phyloP scores from a whole-genome alignment of 1,140 invertebrate genomes.

The Stenopsyche tienmushanensis region DNA sequence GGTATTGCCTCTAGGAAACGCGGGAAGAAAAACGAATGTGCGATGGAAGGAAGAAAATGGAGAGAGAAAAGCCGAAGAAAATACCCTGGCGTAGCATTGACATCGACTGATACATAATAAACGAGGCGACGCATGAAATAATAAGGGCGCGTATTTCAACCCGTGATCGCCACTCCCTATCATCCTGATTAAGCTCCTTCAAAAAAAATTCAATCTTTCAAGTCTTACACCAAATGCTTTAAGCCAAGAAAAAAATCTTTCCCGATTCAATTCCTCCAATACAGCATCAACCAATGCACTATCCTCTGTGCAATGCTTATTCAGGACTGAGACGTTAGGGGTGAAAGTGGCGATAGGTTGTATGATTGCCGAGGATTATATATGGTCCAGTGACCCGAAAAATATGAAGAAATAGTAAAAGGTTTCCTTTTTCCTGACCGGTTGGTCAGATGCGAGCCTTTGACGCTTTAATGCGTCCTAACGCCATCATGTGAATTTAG shows the following conservation, averaged over 20 bases:
- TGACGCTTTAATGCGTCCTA: conserved; percentile 9
- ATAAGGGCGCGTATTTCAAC: not conserved
- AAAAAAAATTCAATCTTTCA: too few species aligned
- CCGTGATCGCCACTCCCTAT: too few species aligned
- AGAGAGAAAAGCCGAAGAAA: not conserved
- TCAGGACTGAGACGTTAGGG: too few species aligned
- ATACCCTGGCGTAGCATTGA: too few species aligned
- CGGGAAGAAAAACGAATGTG: not conserved
- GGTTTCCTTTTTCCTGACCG: conserved; percentile 1
- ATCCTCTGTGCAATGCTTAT: too few species aligned
- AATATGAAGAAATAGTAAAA: conserved; percentile 16
- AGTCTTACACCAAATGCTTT: too few species aligned
- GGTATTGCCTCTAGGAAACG: not conserved
- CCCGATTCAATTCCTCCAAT: too few species aligned
- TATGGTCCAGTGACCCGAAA: conserved; percentile 14
- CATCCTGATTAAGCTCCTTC: too few species aligned
- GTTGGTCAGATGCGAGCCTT: conserved; percentile 4
- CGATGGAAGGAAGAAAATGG: not conserved
- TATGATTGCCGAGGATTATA: conserved; percentile 1
- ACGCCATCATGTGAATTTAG: not conserved
- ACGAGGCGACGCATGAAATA: not conserved
- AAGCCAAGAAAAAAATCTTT: too few species aligned
- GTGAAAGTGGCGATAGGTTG: not conserved
- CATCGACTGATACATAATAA: too few species aligned
- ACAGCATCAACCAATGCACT: too few species aligned